Conservation (phyloP, 2,113 vertebrate species). For the Hemibates koningsi region DNA sequence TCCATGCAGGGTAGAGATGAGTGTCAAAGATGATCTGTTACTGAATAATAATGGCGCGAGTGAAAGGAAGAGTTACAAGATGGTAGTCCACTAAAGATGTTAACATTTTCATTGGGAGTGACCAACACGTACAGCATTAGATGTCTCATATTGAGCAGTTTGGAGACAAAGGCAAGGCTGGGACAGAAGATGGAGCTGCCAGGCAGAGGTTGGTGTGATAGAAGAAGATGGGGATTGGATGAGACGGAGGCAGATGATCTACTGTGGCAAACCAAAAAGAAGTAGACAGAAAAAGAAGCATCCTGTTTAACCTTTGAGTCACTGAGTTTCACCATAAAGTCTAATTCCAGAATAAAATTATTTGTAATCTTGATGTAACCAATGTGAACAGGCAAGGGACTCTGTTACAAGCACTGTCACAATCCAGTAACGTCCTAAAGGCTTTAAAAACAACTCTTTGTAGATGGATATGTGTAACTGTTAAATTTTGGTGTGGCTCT, state of each 20-base stretch:
- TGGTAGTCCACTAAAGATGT: not conserved
- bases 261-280: not conserved
- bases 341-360: not conserved
- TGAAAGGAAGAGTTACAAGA: not conserved
- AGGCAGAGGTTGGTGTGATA: not conserved
- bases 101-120: not conserved
- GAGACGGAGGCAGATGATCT: not conserved
- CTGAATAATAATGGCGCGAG: fast-evolving
- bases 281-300: not conserved
- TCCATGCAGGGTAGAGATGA: not conserved
- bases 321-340: not conserved
- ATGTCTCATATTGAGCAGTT: not conserved
- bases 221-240: not conserved
- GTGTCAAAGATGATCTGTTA: not conserved
- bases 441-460: not conserved
- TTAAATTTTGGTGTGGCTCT: not conserved
- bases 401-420: not conserved
- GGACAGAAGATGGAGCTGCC: not conserved
- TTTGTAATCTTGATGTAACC: not conserved
- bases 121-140: not conserved
- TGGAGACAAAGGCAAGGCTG: not conserved
- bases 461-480: not conserved
- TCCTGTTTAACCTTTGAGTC: fast-evolving
- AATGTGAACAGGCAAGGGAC: not conserved
- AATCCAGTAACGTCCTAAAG: not conserved